phyloP scores from a whole-genome alignment of 2,888 invertebrate genomes.

The Melanostoma scalare region DNA sequence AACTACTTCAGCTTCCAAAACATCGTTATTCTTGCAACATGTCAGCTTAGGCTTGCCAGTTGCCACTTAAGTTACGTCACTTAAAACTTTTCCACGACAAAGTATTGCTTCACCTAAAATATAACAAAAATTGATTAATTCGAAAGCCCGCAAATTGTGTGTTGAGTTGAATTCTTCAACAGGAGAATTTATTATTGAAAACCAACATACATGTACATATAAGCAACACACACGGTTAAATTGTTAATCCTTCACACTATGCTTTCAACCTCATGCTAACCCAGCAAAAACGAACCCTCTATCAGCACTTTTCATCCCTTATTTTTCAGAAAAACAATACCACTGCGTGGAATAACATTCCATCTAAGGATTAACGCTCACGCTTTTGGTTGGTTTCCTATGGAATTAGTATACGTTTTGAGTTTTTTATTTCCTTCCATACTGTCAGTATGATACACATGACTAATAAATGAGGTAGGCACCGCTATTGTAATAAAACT shows the following conservation, averaged over 20 bases:
- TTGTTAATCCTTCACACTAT: conserved; percentile 1
- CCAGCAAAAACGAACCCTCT: conserved; percentile 1
- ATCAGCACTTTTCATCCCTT: conserved; percentile 7
- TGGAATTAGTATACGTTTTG: neutral
- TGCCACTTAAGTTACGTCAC: no score
- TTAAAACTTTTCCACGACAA: no score
- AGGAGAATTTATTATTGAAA: no score
- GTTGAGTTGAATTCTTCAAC: no score
- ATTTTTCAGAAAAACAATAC: neutral
- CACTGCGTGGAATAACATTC: conserved; percentile 5
- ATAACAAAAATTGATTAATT: no score
- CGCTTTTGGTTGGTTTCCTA: neutral
- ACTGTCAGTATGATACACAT: conserved; percentile 3
- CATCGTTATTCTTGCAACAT: no score
- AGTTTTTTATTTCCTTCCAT: neutral
- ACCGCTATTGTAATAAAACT: neutral
- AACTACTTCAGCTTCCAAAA: no score
- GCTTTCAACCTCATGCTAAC: neutral
- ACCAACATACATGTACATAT: no score
- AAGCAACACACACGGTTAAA: neutral
- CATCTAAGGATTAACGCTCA: conserved; percentile 14
- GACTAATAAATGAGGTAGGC: conserved; percentile 23
- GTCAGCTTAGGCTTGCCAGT: no score
- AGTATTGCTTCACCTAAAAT: no score
- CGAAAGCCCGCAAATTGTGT: no score